Percentiles rank a stretch among this genome's conserved stretches.
These are phyloP conservation scores for Mesocricetus auratus DNA, from an alignment of 2,113 vertebrate species.

Conservation along the genomic window DNA sequence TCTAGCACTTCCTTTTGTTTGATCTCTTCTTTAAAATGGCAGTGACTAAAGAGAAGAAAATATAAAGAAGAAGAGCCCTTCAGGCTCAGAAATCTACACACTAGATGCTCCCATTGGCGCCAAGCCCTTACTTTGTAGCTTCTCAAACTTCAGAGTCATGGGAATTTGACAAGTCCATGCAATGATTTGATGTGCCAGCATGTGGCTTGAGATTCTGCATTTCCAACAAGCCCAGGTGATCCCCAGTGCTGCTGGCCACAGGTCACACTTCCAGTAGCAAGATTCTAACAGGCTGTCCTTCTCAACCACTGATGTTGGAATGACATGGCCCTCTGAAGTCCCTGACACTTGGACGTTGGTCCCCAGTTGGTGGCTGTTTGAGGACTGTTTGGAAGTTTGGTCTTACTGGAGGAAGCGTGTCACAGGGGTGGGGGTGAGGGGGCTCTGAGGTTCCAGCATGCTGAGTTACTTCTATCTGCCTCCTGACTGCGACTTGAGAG, in stretches of 20 bases:
- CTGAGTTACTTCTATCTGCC: background rate
- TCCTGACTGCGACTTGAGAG: background rate
- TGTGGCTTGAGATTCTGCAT: background rate
- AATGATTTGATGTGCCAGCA: background rate
- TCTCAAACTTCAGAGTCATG: background rate
- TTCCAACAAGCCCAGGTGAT: conserved; percentile 27
- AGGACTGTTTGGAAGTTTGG: background rate
- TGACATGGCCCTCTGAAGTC: background rate
- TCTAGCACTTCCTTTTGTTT: conserved; percentile 56
- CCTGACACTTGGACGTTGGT: background rate
- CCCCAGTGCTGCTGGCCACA: background rate
- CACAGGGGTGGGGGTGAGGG: too few species aligned
- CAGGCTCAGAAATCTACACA: conserved; percentile 25
- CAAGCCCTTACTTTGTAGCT: background rate
- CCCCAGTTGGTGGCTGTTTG: background rate
- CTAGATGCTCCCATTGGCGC: background rate
- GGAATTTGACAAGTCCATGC: background rate
- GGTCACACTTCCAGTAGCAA: background rate
- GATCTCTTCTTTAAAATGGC: conserved; percentile 50
- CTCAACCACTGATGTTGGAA: background rate
- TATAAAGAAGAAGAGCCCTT: conserved; percentile 5
- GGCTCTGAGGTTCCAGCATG: background rate
- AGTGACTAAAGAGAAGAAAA: conserved; percentile 49
- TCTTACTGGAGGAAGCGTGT: background rate
- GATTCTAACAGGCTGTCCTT: background rate